These are phyloP conservation scores for Dicrostonyx torquatus DNA, from an alignment of 2,797 vertebrate genomes.

Conservation along the genomic window DNA sequence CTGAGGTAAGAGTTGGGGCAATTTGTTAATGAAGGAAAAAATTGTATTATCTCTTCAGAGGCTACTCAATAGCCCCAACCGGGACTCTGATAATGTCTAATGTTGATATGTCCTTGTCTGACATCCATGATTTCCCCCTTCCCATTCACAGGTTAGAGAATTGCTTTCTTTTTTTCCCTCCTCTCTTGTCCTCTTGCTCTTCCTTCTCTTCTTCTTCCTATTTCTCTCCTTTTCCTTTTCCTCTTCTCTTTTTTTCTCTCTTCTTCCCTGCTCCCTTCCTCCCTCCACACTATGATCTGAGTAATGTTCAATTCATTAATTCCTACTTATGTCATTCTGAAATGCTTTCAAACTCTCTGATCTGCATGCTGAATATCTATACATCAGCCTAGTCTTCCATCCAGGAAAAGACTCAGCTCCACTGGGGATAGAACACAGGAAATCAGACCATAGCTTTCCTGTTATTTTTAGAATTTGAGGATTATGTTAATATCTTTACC, in stretches of 20 bases:
- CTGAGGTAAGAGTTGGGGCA: background rate
- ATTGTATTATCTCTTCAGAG: background rate
- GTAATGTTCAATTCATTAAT: background rate
- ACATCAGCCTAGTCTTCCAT: background rate
- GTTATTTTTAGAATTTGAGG: slow-evolving; percentile 6
- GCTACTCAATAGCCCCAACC: background rate
- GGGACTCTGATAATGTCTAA: background rate
- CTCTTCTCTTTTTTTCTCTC: background rate
- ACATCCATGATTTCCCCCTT: background rate
- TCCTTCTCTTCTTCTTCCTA: background rate
- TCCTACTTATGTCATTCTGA: background rate
- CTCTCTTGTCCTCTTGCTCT: no score
- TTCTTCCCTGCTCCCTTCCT: background rate
- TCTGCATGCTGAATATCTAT: background rate
- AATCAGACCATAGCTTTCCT: background rate
- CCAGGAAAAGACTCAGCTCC: background rate
- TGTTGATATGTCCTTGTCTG: background rate
- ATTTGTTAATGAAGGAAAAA: background rate
- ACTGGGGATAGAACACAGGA: background rate
- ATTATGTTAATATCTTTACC: slow-evolving; percentile 12
- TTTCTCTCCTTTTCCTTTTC: no score
- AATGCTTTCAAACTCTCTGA: background rate
- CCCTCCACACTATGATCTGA: background rate
- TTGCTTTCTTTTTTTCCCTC: background rate
- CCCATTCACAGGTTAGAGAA: background rate